Conservation (phyloP, 2,797 vertebrate genomes). For the Typhlichthys eigenmanni region DNA sequence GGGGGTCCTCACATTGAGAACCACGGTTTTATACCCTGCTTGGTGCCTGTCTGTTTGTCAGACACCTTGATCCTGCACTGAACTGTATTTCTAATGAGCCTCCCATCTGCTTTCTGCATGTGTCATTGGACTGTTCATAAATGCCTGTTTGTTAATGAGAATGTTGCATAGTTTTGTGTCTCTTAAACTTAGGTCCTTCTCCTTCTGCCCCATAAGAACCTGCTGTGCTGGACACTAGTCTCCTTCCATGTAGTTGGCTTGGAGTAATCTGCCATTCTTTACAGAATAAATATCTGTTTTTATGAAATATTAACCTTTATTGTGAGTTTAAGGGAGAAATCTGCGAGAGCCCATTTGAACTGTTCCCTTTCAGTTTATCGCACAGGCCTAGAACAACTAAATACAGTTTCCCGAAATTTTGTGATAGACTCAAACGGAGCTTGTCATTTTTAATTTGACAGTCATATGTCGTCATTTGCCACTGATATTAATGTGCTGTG, state of each 20-base stretch:
- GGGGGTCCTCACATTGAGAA: no score
- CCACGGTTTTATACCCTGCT: no score
- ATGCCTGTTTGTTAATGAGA: constrained; percentile 99
- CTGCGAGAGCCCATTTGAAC: constrained; percentile 74
- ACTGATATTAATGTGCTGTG: constrained; percentile 75
- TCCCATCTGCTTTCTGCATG: constrained; percentile 99
- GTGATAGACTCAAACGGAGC: constrained; percentile 13
- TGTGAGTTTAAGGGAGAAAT: constrained; percentile 94
- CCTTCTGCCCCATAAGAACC: constrained; percentile 95
- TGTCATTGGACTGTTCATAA: constrained; percentile 99
- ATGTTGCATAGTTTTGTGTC: constrained; percentile 98
- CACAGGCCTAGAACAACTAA: background rate
- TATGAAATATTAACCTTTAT: constrained; percentile 83
- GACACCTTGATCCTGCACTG: constrained; percentile 89
- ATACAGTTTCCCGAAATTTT: constrained; percentile 3
- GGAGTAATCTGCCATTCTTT: constrained; percentile 87
- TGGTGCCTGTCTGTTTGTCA: constrained; percentile 22
- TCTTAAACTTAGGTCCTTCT: constrained; percentile 94
- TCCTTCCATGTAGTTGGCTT: constrained; percentile 96
- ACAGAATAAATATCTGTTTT: constrained; percentile 78
- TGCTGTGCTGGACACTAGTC: constrained; percentile 96
- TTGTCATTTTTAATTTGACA: constrained; percentile 47
- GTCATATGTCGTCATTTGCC: constrained; percentile 64
- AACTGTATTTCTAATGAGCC: constrained; percentile 88
- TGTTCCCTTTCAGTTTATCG: constrained; percentile 26